Base-by-base conservation (phyloP, 1,140 invertebrate species). In the Ceratoteleas bidentatus region DNA sequence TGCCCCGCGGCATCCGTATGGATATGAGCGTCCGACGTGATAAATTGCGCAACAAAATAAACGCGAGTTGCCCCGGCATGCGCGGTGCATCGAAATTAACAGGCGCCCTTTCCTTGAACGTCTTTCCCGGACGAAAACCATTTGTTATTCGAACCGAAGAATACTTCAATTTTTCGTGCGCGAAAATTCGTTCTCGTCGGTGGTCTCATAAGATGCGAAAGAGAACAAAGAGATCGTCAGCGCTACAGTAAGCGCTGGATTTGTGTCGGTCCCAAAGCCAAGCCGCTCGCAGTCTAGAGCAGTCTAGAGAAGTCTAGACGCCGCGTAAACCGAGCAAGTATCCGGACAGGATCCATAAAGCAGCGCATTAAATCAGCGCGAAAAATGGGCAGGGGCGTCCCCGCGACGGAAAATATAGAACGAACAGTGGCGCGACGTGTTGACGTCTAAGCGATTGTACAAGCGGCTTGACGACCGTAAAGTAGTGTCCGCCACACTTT, bases 391-490 rank as follows among this genome's bases (percentile, higher is more conserved):
- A 15, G 36, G 40, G 14, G 40, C 50, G 40, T 34, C 32, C 38
- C 53, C 74, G 40, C 57, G 60, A 47, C 11, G 64, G 68, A 79
- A 76, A 75, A 81, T 81, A 81, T 81, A 81, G 80, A 74, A 73
- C 33, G 33, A 84, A 82, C 75, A 40, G 8, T 40, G 38, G 38
- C 38, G 38, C 38, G 38, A 11, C 81, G 81, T 84, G 81, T 68
- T 56, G 66, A 58, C 2, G 47, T 64, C 81, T 84, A 82, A 85
- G 74, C 83, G 83, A 85, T 83, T 83, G 81, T 79, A 64, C 81
- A 79, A 78, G 83, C 65, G 78, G 83, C 85, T 75, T 74, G 78
- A 79, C 61, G 81, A 83, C 81, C 76, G 78, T 82, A 84, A 85
- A 85, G 77, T 83, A 81, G 77, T 80, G 62, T 70, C 66, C 60